Percentiles rank a stretch among this genome's conserved stretches.
Conservation (phyloP, 2,888 invertebrate species). For the Liodrosophila aerea region DNA sequence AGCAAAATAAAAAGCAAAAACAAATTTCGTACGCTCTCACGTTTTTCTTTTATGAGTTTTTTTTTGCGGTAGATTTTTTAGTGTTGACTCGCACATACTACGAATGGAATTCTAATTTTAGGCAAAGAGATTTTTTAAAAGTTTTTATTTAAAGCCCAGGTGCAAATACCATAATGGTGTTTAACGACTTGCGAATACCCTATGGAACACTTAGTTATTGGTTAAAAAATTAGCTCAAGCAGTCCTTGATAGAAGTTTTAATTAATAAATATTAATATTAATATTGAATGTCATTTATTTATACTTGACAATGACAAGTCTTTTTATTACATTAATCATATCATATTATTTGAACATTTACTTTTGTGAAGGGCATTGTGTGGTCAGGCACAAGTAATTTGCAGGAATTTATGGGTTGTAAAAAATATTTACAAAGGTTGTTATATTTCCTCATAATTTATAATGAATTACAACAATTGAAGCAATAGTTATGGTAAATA, state of each 20-base stretch:
- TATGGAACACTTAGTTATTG: neutral
- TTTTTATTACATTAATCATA: neutral
- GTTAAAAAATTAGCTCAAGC: neutral
- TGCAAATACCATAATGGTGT: constrained; percentile 24
- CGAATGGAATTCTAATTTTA: constrained; percentile 68
- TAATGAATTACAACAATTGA: no score
- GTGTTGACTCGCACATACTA: constrained; percentile 54
- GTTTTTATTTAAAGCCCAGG: constrained; percentile 47
- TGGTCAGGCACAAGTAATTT: neutral
- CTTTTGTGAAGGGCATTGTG: constrained; percentile 2
- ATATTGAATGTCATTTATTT: neutral
- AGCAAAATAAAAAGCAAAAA: constrained; percentile 28
- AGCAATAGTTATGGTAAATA: no score
- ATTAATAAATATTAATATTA: neutral
- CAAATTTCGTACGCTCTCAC: constrained; percentile 63
- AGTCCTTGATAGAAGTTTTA: neutral
- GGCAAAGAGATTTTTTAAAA: constrained; percentile 7
- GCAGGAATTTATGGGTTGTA: neutral
- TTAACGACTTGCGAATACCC: constrained; percentile 28
- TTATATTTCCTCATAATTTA: no score
- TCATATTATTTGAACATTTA: neutral
- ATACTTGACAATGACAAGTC: neutral
- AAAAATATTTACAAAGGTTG: neutral
- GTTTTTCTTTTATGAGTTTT: constrained; percentile 43
- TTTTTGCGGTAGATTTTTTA: constrained; percentile 64